Evolutionary conservation across 2,888 invertebrate genomes (phyloP), one percentile per base, ranked within the genome.

Genomic region (Ryuthela nishihirai): DNA sequence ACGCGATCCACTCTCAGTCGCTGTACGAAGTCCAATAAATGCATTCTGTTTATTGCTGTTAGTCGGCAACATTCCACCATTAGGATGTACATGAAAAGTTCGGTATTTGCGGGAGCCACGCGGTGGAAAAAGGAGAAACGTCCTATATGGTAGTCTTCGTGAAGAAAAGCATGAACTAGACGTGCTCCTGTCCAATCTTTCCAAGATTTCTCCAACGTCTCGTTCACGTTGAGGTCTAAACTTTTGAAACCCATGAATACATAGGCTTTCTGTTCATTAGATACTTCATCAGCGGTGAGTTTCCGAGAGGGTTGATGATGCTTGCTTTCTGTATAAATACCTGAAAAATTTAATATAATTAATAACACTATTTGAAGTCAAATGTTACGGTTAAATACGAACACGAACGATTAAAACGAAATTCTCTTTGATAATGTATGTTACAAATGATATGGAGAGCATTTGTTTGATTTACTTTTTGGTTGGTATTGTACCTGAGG

Each of bases 101-200:
- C 49, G 9, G 49, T 26, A 17, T 55, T 42, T 42, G 43, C 15
- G 18, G 55, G 55, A 5, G 21, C 24, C 12, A 55, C 38, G 15
- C 55, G 48, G 20, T 49, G 48, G 26, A 44, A 49, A 44, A 55
- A 55, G 15, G 55, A 55, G 40, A 42, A 55, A 4, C 55, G 48
- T 17, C 44, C 40, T 34, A 55, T 39, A 9, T 49, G 21, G 15
- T 49, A 55, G 24, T 49, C 55, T 15, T 55, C 32, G 5, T 44
- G 21, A 23, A 55, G 39, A 17, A 48, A 44, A 5, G 25, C 4
- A 47, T 55, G 41, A 4, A 55, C 49, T 4, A 55, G 20, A 7
- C 55, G 55, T 17, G 55, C 55, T 21, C 55, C 55, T 15, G 55
- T 55, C 55, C 55, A 55, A 29, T 55, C 55, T 40, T 55, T 55